Percentiles rank a stretch among this genome's conserved stretches.
These are phyloP conservation scores for Acrobasis suavella DNA, from an alignment of 2,888 invertebrate species.

Conservation along the genomic window DNA sequence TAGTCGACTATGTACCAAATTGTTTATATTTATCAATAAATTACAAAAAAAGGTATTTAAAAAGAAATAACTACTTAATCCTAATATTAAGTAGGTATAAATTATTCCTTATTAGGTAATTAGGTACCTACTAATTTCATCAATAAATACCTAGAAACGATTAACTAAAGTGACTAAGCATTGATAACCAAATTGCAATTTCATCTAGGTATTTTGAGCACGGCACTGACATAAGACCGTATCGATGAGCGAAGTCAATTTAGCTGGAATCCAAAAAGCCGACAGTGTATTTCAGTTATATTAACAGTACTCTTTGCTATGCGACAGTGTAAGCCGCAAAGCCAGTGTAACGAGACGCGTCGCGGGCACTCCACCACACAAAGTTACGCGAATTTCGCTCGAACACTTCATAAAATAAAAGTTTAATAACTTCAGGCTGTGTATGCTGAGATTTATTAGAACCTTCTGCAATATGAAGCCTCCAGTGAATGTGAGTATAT, in stretches of 20 bases:
- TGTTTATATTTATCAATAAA: no score
- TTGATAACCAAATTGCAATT: slow-evolving; percentile 10
- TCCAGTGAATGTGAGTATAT: slow-evolving; percentile 70
- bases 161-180: background rate
- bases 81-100: no score
- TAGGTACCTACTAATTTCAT: no score
- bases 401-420: slow-evolving; percentile 21
- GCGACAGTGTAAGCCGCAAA: slow-evolving; percentile 69
- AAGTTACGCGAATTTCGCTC: slow-evolving; percentile 22
- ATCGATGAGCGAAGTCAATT: slow-evolving; percentile 36
- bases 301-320: no score
- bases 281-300: no score
- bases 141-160: no score
- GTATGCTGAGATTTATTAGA: slow-evolving; percentile 65
- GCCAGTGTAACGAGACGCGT: slow-evolving; percentile 51
- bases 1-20: no score
- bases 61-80: no score
- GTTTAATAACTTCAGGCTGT: slow-evolving; percentile 28
- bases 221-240: slow-evolving; percentile 11
- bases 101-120: no score
- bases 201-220: slow-evolving; percentile 2
- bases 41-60: no score
- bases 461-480: slow-evolving; percentile 73
- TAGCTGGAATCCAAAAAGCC: slow-evolving; percentile 22
- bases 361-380: slow-evolving; percentile 52